Base-by-base conservation (phyloP, 2,888 invertebrate species). In the Harpalus rubripes region DNA sequence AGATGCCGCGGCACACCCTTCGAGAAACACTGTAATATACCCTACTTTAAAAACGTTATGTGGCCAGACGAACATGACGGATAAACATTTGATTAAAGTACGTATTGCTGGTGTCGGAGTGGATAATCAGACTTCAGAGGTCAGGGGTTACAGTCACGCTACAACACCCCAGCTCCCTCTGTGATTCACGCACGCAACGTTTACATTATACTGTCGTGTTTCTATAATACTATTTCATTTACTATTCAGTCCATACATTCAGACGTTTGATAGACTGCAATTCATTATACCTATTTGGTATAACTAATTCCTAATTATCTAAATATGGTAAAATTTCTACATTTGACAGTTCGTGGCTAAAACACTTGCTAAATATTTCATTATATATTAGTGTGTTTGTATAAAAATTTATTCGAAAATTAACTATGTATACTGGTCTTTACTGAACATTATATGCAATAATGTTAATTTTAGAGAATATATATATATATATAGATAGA, bases 51-150 rank as follows among this genome's bases (percentile, higher is more conserved):
- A 22, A 63, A 63, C 7, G 8, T 63, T 12, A 12, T 52, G 10
- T 52, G 44, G 10, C 44, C 44, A 2, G 44, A 52, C 12, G 44
- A 52, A 52, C 32, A 32, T 26, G 63, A 22, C 16, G 15, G 63
- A 41, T 44, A 12, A 32, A 72, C 39, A 72, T 32, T 63, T 63
- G 12, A 63, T 63, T 26, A 63, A 26, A 63, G 12, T 61, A n/a
- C 68, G 68, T 68, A 32, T n/a, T 10, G 41, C 72, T 82, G 26
- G 44, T 16, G 82, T 68, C 18, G 26, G 32, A 32, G 82, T 56
- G 72, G 72, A 58, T 58, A 82, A 82, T 72, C 82, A 72, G 26
- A 52, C 72, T 68, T 82, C 82, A 82, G 26, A 52, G 82, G 82
- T 82, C 82, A 82, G 68, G 39, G 52, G 68, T 63, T 26, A 52